These are phyloP conservation scores for Myodes glareolus DNA, from an alignment of 2,113 vertebrate genomes.

Conservation along the genomic window DNA sequence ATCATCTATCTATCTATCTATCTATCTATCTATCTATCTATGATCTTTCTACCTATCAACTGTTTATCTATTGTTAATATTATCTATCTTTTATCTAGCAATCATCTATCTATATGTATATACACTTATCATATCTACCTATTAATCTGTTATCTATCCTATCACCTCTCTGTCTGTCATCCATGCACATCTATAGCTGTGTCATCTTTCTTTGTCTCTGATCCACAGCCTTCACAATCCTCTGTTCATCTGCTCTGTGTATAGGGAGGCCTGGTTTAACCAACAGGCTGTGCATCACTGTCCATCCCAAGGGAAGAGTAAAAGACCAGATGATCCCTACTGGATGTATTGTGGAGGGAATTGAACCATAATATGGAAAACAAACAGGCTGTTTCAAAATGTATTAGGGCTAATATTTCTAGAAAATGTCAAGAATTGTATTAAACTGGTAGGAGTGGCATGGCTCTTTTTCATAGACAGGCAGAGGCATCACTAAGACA, in stretches of 20 bases:
- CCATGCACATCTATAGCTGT: background rate
- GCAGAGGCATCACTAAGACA: background rate
- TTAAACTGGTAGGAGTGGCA: background rate
- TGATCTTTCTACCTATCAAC: background rate
- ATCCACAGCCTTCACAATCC: background rate
- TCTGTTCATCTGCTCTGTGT: background rate
- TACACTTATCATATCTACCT: background rate
- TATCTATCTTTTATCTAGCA: background rate
- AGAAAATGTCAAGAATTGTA: background rate
- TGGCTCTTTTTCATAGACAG: background rate
- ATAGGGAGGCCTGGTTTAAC: background rate
- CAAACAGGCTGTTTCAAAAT: background rate
- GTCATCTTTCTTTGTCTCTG: background rate
- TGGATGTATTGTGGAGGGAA: background rate
- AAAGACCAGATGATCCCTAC: background rate
- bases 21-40: background rate
- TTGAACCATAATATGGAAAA: background rate
- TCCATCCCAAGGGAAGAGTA: background rate
- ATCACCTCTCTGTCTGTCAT: background rate
- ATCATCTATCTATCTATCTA: background rate
- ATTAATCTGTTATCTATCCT: background rate
- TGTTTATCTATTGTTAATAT: background rate
- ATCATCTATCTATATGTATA: background rate
- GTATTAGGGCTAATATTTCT: background rate
- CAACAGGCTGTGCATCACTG: background rate